Evolutionary conservation across 2,888 invertebrate species (phyloP).

Genomic region (Deilephila elpenor): DNA sequence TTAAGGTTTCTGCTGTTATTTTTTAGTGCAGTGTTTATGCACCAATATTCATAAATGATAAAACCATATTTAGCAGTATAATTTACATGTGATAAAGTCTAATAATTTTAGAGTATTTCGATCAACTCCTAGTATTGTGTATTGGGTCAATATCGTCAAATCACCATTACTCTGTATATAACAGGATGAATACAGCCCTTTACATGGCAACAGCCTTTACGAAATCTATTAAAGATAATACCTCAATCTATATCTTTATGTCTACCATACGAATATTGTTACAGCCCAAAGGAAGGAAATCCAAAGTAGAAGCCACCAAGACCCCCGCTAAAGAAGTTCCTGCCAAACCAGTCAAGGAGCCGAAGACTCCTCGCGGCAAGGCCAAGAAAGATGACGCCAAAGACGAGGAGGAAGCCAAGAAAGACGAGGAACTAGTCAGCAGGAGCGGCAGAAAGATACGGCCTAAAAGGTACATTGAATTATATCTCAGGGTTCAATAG

Average conservation of each 20-base stretch:
- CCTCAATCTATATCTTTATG: background rate
- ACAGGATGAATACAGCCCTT: no score
- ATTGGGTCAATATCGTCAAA: no score
- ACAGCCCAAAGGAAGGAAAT: slow-evolving; percentile 60
- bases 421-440: slow-evolving; percentile 85
- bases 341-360: slow-evolving; percentile 59
- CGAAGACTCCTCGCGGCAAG: slow-evolving; percentile 71
- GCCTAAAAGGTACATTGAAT: slow-evolving; percentile 81
- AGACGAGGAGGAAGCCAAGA: slow-evolving; percentile 61
- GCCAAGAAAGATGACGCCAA: slow-evolving; percentile 66
- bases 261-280: background rate
- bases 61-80: no score
- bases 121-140: no score
- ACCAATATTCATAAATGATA: no score
- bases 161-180: no score
- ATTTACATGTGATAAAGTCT: no score
- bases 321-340: slow-evolving; percentile 45
- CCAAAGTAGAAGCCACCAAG: slow-evolving; percentile 48
- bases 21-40: no score
- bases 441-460: slow-evolving; percentile 91
- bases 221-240: no score
- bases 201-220: no score
- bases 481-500: background rate
- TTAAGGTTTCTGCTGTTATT: no score
- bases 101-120: no score